Evolutionary conservation across 2,797 vertebrate species (phyloP), one percentile per base, ranked within the genome.

Genomic region (Fundulus diaphanus): DNA sequence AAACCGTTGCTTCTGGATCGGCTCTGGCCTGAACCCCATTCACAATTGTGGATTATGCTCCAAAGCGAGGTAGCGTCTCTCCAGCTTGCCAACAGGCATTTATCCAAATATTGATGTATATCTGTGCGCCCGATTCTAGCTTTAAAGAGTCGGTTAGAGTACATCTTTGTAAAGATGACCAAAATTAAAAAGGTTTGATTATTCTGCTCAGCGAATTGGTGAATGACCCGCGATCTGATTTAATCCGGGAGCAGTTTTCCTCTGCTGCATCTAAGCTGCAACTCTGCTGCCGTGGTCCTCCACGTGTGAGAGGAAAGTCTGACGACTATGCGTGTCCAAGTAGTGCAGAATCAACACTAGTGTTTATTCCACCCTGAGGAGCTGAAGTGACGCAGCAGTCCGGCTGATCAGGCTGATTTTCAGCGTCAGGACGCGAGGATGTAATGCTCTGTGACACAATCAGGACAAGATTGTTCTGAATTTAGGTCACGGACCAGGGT

Each of bases 381-480:
- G 71, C 56, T 66, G 3, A 51, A 72, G 70, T 51, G 77, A 80
- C 77, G 66, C 73, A 49, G 61, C 68, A 18, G 74, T 81, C 73
- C 49, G 74, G 78, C 76, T 76, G 82, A 84, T 74, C 72, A 77
- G 75, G 57, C 78, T 81, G 79, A 85, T 81, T 78, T 83, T 79
- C 51, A 68, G 3, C 73, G 85, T 87, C 87, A 79, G 78, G 72
- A 76, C 72, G 68, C 20, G 71, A 80, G 35, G 78, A 72, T 44
- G 65, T 89, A 86, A 91, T 86, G 49, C 44, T 56, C 68, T 81
- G 52, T 86, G 92, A 88, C 92, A 88, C 83, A 92, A 90, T 88
- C 82, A 83, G 92, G 90, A 82, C 92, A 89, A 79, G 82, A 79
- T 88, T 86, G 80, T 74, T 87, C 70, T 84, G 79, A 63, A 40